Evolutionary conservation across 2,797 vertebrate species (phyloP), one percentile per base, ranked within the genome.

Genomic region (Silurus lanzhouensis): DNA sequence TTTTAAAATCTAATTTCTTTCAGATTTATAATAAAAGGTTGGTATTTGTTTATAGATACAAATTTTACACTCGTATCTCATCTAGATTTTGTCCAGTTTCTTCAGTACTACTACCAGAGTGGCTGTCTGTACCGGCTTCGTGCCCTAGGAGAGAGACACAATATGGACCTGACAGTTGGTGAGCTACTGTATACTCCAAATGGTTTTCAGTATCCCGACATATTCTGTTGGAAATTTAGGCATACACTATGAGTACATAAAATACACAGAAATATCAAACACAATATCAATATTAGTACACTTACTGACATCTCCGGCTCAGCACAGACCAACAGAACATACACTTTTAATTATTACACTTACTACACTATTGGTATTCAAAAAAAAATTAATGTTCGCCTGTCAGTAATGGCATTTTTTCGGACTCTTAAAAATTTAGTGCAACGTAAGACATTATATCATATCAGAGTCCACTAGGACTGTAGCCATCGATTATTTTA

Each of bases 31-130:
- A 48, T 81, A 7, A 74, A 6, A 14, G 22, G 15, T 77, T 84
- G 31, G 14, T 74, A 15, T 71, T 5, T 68, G 6, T 25, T 7
- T 48, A 6, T 0, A 20, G 15, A 46, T 22, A 19, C 38, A 48
- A 15, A 61, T 52, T 6, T 83, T 9, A 14, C 17, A 12, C 77
- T 31, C 82, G 6, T 90, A 64, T 87, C 75, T 72, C 79, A 85
- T 85, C 68, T 89, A 99, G 98, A 96, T 87, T 97, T 99, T 6
- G 97, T 99, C 84, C 98, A 99, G 95, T 99, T 99, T 82, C 95
- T 99, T 0, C 98, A 99, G 94, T 99, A 98, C 89, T 99, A 99
- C 89, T 99, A 99, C 84, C 98, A 99, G 93, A 99, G 98, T 0
- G 98, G 98, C 83, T 98, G 97, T 84, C 90, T 99, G 89, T 99